Evolutionary conservation across 1,140 invertebrate species (phyloP).

Genomic region (Zophobas morio): DNA sequence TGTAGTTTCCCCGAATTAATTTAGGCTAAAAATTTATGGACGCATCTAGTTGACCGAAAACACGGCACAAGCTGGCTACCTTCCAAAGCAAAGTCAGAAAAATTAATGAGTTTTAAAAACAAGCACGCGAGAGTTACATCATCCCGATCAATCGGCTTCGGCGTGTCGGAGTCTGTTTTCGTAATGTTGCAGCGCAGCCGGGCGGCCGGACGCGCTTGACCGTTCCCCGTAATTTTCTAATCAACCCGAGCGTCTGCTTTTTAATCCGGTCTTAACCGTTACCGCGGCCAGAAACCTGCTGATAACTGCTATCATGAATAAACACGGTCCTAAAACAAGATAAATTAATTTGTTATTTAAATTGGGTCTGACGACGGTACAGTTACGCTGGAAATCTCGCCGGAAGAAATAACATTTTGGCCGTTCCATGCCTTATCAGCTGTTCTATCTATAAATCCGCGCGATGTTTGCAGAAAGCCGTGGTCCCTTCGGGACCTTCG

Average conservation of each 20-base stretch:
- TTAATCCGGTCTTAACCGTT: too few species aligned
- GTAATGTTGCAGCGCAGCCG: not conserved
- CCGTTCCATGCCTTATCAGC: not conserved
- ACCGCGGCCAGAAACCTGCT: too few species aligned
- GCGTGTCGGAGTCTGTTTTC: not conserved
- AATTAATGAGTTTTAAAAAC: slow-evolving; percentile 12
- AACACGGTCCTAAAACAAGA: not conserved
- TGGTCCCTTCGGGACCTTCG: slow-evolving; percentile 21
- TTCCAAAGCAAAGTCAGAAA: slow-evolving; percentile 1
- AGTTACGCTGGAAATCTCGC: not conserved
- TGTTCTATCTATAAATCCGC: slow-evolving; percentile 9
- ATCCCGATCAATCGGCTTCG: not conserved
- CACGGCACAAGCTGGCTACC: not conserved
- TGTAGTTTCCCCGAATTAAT: not conserved
- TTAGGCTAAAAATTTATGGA: slow-evolving; percentile 2
- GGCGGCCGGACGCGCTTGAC: too few species aligned
- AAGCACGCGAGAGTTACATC: slow-evolving; percentile 5
- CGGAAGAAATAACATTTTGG: not conserved
- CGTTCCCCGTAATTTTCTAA: too few species aligned
- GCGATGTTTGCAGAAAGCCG: not conserved
- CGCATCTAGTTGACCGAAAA: not conserved
- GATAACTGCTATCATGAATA: not conserved
- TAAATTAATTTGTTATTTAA: not conserved
- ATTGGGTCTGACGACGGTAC: not conserved
- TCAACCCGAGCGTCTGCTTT: too few species aligned